A percentile compares a stretch with the other conserved stretches of the same genome.
Conservation (phyloP, 2,888 invertebrate genomes). For the Nephrotoma appendiculata region DNA sequence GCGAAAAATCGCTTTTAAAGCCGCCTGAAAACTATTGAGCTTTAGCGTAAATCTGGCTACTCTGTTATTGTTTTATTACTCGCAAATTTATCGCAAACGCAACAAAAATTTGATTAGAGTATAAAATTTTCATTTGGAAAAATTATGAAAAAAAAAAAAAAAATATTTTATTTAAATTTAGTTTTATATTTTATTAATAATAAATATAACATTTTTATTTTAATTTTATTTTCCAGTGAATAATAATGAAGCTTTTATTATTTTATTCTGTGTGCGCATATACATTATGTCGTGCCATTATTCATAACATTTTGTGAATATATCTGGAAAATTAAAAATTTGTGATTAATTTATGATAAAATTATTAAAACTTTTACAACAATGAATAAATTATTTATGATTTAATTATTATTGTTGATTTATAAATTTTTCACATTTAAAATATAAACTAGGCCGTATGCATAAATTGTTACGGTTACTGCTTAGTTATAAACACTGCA, state of each 20-base stretch:
- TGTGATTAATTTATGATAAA: neutral
- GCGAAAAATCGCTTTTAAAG: neutral
- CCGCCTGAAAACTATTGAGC: neutral
- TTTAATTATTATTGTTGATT: neutral
- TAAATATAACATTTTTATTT: neutral
- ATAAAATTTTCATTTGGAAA: neutral
- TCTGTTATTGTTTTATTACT: neutral
- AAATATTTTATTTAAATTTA: neutral
- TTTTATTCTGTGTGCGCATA: neutral
- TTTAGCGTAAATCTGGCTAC: neutral
- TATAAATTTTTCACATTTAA: neutral
- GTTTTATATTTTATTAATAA: neutral
- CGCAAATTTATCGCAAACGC: neutral
- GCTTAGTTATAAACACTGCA: too few species aligned
- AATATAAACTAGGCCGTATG: neutral
- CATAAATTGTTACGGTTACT: too few species aligned
- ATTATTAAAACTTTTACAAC: neutral
- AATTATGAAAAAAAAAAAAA: neutral
- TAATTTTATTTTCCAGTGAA: neutral
- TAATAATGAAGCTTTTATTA: neutral
- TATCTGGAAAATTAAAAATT: neutral
- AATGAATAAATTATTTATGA: neutral
- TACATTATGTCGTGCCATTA: neutral
- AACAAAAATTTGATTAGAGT: neutral
- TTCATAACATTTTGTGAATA: too few species aligned